Base-by-base conservation (phyloP, 2,113 vertebrate species). In the Stegostoma tigrinum region DNA sequence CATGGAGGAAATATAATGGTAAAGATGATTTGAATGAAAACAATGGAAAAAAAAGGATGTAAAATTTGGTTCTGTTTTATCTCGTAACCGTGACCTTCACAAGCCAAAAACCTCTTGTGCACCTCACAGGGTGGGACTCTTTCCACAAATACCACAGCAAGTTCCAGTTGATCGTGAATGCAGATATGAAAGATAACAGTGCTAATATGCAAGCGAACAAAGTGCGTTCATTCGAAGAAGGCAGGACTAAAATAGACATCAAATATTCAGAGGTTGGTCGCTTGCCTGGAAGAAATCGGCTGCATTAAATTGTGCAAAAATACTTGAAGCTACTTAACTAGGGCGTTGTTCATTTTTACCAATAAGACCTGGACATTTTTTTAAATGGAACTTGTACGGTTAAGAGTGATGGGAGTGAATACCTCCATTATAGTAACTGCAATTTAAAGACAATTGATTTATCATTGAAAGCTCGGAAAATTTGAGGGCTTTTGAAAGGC, bases 121-220 rank as follows among this genome's bases (percentile, higher is more conserved):
- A 93, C 61, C 55, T 66, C 55, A 66, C 34, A 66, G 89, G 89
- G 89, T 38, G 89, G 89, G 89, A 66, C 89, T n/a, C 15, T 64
- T 93, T 93, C 89, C 89, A 93, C 89, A 93, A 93, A 66, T 93
- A 93, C 89, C 89, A 93, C 89, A 93, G 34, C 17, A 66, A 66
- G 89, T 93, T 93, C 89, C 89, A 93, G 23, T 66, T 8, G 89
- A 64, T 93, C n/a, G 6, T 34, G 87, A 23, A 10, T 93, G 89
- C 34, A 93, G 89, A 93, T 66, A 66, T 93, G 64, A 19, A 61
- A 66, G 89, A 93, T 38, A 93, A 38, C 89, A 93, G 89, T 6
- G n/a, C 21, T 93, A n/a, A 66, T 64, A 21, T 93, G 55, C 89
- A 93, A 93, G 15, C 19, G 17, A 5, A 93, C 61, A 93, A 93